Evolutionary conservation across 2,113 vertebrate genomes (phyloP).

Genomic region (Gambusia affinis): DNA sequence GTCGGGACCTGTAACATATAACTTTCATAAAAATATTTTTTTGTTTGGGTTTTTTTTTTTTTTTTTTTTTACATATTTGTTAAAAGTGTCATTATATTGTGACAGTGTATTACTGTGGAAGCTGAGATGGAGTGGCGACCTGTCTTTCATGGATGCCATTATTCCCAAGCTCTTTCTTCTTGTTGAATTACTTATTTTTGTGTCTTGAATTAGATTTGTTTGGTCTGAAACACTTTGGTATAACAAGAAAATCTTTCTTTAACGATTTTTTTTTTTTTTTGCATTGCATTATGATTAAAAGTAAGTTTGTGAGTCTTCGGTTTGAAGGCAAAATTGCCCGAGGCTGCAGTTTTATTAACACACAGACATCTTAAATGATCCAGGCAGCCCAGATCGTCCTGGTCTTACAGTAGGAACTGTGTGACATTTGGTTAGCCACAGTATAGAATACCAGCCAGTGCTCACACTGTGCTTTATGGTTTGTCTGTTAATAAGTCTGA

Average conservation of each 20-base stretch:
- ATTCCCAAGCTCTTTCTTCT: no score
- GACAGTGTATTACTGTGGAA: no score
- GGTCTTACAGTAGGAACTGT: slow-evolving; percentile 34
- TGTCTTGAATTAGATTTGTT: neutral
- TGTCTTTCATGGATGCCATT: no score
- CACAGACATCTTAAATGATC: slow-evolving; percentile 29
- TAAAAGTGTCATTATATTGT: no score
- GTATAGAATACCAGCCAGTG: slow-evolving; percentile 29
- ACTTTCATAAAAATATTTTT: no score
- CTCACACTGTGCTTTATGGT: slow-evolving; percentile 36
- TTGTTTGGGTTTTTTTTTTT: no score
- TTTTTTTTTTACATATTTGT: no score
- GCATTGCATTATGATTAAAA: no score
- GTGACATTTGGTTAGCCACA: slow-evolving; percentile 23
- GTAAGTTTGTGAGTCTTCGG: neutral
- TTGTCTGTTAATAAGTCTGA: slow-evolving; percentile 32
- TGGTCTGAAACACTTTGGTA: neutral
- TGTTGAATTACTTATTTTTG: no score
- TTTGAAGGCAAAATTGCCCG: slow-evolving; percentile 27
- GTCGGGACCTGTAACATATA: no score
- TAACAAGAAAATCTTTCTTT: neutral
- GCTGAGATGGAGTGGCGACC: no score
- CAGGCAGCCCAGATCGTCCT: slow-evolving; percentile 35
- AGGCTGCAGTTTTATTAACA: slow-evolving; percentile 41
- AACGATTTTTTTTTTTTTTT: no score